Evolutionary conservation across 2,888 invertebrate genomes (phyloP), one percentile per base, ranked within the genome.

Genomic region (Trilocha varians): DNA sequence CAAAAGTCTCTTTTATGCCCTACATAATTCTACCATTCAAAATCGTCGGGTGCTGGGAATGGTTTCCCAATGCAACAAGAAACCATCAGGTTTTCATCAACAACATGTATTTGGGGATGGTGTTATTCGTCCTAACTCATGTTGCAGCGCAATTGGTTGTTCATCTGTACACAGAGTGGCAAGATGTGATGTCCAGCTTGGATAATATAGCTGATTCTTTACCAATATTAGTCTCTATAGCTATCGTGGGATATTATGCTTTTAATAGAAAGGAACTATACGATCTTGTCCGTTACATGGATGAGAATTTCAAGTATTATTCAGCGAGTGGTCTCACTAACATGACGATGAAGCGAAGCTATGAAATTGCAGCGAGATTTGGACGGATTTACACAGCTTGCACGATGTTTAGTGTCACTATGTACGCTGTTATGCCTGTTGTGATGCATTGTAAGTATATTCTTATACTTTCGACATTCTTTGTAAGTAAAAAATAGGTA

Each of bases 291-390:
- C 54, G 57, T 1, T 80, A 55, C 45, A 76, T 83, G 69, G 70
- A 74, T 36, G 43, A 42, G 3, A 70, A 78, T 38, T 85, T 84
- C 47, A 72, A 67, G 50, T 71, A 68, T 41, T 67, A 64, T 41
- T 85, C 86, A 0, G 80, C 79, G 2, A 54, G 65, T 25, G 86
- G 86, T 0, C 48, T 84, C 32, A 78, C 78, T 0, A 79, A 79
- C 38, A 78, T 80, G 78, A 80, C 75, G 0, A 84, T 84, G 84
- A 11, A 39, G 16, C 46, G 50, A 1, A 75, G 80, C 33, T 82
- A 72, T 32, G 48, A 48, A 6, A 53, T 53, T 0, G 82, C 83
- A 1, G 66, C 58, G 44, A 70, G 53, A n/a, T 83, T 83, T 42
- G 70, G 68, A 0, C 69, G 59, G 42, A 57, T 70, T n/a, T 84